Evolutionary conservation across 2,797 vertebrate species (phyloP).

Genomic region (Channa striata): DNA sequence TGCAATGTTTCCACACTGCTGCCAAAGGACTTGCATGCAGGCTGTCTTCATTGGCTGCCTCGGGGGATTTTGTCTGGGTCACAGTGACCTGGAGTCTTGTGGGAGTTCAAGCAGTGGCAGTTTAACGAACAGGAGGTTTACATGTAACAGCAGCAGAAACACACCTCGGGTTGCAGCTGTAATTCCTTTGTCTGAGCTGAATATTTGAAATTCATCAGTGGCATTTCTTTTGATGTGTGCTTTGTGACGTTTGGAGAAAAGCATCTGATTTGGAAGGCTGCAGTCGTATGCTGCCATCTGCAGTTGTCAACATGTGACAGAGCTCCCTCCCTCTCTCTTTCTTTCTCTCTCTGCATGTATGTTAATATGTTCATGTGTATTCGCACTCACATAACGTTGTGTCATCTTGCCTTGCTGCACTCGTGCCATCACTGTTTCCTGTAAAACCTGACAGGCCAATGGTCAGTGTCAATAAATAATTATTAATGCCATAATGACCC

Average conservation of each 20-base stretch:
- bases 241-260: conserved; percentile 43
- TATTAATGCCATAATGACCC: conserved; percentile 25
- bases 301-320: conserved; percentile 65
- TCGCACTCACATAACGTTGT: conserved; percentile 8
- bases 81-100: conserved; percentile 49
- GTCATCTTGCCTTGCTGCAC: conserved; percentile 1
- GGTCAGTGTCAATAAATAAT: neutral
- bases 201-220: conserved; percentile 46
- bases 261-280: conserved; percentile 59
- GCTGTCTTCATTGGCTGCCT: conserved; percentile 59
- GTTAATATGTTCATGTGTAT: neutral
- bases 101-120: conserved; percentile 51
- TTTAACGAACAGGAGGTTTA: conserved; percentile 32
- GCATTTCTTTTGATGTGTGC: conserved; percentile 36
- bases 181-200: conserved; percentile 26
- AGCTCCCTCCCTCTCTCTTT: conserved; percentile 26
- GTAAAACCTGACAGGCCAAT: neutral
- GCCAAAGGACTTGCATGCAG: conserved; percentile 54
- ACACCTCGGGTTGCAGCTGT: conserved; percentile 25
- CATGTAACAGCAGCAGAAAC: conserved; percentile 22
- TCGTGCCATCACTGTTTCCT: neutral
- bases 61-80: conserved; percentile 71
- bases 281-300: conserved; percentile 81
- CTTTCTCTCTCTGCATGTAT: conserved; percentile 5
- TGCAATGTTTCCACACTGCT: conserved; percentile 32